Conservation (phyloP, 2,797 vertebrate species). For the Esox masquinongy region DNA sequence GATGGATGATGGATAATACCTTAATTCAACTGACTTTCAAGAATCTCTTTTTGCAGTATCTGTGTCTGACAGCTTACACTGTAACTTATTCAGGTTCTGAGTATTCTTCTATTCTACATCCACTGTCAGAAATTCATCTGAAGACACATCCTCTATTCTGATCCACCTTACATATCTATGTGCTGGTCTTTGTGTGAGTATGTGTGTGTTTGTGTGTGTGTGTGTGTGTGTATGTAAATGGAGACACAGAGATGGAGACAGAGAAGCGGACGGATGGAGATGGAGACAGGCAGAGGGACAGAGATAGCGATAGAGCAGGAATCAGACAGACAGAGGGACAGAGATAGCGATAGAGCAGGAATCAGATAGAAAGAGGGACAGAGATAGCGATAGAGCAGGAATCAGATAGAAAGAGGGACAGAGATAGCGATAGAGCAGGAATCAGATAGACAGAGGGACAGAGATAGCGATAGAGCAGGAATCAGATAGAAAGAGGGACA, state of each 20-base stretch:
- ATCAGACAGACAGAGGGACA: neutral
- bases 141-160: neutral
- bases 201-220: neutral
- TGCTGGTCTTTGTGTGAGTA: no score
- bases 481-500: neutral
- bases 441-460: neutral
- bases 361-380: neutral
- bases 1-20: neutral
- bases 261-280: neutral
- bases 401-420: neutral
- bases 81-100: neutral
- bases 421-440: neutral
- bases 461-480: neutral
- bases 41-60: neutral
- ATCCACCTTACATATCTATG: neutral
- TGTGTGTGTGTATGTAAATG: neutral
- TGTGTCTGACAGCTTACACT: neutral
- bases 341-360: neutral
- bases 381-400: neutral
- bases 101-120: neutral
- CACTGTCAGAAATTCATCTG: neutral
- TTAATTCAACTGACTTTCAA: no score
- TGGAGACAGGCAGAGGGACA: neutral
- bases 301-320: neutral
- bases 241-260: neutral